phyloP scores from a whole-genome alignment of 2,888 invertebrate species.

The Zelleria hepariella region DNA sequence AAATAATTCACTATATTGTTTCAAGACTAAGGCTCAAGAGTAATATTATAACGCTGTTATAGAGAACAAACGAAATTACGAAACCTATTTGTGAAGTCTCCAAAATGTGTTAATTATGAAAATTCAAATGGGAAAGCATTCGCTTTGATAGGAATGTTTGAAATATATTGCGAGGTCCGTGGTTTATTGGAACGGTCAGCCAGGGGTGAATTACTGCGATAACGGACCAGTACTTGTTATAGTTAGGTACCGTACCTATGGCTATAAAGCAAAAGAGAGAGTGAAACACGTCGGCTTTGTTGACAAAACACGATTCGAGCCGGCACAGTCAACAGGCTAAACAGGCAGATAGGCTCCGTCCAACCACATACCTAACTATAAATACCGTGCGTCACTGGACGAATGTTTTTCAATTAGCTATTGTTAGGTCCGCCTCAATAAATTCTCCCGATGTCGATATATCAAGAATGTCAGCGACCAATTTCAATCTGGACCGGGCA shows the following conservation, averaged over 20 bases:
- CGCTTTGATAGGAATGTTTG: neutral
- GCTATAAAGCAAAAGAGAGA: neutral
- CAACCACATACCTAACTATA: constrained; percentile 24
- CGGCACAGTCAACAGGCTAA: neutral
- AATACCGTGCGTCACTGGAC: constrained; percentile 26
- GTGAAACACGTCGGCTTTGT: neutral
- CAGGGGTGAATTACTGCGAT: no score
- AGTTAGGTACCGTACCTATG: neutral
- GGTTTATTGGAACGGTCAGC: no score
- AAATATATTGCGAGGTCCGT: neutral
- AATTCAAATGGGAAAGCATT: neutral
- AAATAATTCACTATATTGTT: constrained; percentile 43
- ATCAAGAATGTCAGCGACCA: neutral
- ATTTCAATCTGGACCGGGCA: neutral
- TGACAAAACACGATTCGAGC: neutral
- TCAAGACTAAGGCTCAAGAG: neutral
- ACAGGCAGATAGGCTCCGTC: neutral
- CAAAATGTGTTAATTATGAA: neutral
- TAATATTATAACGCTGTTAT: neutral
- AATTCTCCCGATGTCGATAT: neutral
- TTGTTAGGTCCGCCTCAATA: constrained; percentile 1
- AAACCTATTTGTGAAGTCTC: neutral
- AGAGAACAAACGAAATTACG: neutral
- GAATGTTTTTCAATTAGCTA: constrained; percentile 7
- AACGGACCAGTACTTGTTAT: no score